Evolutionary conservation across 1,140 invertebrate genomes (phyloP).

Genomic region (Zophobas morio): DNA sequence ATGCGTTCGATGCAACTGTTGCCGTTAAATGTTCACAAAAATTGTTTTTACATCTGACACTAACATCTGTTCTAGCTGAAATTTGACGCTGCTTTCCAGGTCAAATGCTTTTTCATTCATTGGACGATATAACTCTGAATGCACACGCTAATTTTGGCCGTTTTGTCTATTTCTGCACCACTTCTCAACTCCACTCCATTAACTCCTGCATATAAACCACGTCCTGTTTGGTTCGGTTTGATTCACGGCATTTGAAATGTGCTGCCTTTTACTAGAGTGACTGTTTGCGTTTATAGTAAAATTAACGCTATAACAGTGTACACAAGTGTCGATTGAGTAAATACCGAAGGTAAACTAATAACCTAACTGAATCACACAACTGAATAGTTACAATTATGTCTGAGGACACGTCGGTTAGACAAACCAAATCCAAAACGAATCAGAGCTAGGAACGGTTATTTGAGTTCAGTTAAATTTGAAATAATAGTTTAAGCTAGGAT

Average conservation of each 20-base stretch:
- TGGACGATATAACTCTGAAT: slow-evolving; percentile 34
- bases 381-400: too few relatives aligned
- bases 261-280: too few relatives aligned
- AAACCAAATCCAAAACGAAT: too few relatives aligned
- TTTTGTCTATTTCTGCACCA: slow-evolving; percentile 39
- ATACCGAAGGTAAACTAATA: too few relatives aligned
- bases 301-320: too few relatives aligned
- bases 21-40: slow-evolving; percentile 44
- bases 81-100: slow-evolving; percentile 47
- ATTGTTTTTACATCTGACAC: slow-evolving; percentile 49
- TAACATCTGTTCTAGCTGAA: slow-evolving; percentile 47
- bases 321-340: too few relatives aligned
- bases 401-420: too few relatives aligned
- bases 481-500: too few relatives aligned
- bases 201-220: slow-evolving; percentile 34
- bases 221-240: neutral
- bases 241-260: neutral
- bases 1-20: slow-evolving; percentile 45
- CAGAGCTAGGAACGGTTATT: too few relatives aligned
- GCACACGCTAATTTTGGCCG: slow-evolving; percentile 40
- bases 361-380: too few relatives aligned
- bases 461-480: too few relatives aligned
- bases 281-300: too few relatives aligned
- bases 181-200: slow-evolving; percentile 34
- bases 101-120: slow-evolving; percentile 44